Percentiles rank a stretch among this genome's conserved stretches.
These are phyloP conservation scores for Mesocricetus auratus DNA, from an alignment of 2,113 vertebrate species.

Conservation along the genomic window DNA sequence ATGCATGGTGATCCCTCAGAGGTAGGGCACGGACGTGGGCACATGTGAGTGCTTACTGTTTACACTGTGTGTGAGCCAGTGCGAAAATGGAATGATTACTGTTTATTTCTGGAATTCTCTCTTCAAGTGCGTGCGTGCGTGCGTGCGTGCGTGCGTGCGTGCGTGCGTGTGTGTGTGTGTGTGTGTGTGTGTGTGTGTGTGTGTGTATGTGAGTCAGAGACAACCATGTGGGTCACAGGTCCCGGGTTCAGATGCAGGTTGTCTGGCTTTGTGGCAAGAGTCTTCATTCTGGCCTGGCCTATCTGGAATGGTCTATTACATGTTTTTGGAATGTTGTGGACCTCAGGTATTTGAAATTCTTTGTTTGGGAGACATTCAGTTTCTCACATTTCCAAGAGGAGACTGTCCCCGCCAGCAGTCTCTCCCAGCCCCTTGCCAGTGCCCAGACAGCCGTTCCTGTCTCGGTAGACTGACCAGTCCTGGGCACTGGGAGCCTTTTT, in stretches of 20 bases:
- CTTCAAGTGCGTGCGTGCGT: too few species aligned
- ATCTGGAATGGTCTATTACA: neutral
- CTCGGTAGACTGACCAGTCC: neutral
- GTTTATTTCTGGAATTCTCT: neutral
- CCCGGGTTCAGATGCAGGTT: neutral
- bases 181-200: too few species aligned
- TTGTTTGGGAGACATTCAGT: neutral
- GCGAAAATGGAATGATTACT: neutral
- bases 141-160: too few species aligned
- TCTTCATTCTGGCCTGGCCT: neutral
- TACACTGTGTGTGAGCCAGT: neutral
- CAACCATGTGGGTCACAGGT: neutral
- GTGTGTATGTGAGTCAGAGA: neutral
- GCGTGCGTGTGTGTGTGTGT: too few species aligned
- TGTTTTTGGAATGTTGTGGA: neutral
- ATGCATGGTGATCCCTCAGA: neutral
- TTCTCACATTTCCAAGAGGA: neutral
- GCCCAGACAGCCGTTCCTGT: neutral
- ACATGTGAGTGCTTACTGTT: neutral
- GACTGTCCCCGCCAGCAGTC: accelerated
- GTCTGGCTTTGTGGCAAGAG: neutral
- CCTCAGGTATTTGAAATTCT: neutral
- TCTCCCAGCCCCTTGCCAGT: neutral
- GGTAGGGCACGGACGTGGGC: too few species aligned
- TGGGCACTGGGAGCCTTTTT: neutral